These are phyloP conservation scores for Catocala nupta DNA, from an alignment of 2,888 invertebrate species.

Conservation along the genomic window DNA sequence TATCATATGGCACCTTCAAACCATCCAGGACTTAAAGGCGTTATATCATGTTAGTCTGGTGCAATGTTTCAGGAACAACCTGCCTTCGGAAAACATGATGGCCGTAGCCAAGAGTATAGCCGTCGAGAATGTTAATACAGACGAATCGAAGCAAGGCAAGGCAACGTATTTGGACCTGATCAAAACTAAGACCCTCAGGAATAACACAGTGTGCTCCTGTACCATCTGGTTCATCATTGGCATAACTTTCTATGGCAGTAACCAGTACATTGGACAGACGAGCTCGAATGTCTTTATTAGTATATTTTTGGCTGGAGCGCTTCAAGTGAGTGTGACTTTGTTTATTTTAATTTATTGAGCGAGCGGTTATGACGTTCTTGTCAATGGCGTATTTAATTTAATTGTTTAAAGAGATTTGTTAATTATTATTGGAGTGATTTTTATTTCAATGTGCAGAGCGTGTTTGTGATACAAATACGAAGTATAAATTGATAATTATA, in stretches of 20 bases:
- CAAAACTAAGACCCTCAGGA: conserved; percentile 86
- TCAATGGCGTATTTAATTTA: no score
- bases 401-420: no score
- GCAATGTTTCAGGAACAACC: conserved; percentile 69
- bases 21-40: no score
- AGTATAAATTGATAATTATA: no score
- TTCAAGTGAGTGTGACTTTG: conserved; percentile 67
- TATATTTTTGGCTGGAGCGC: conserved; percentile 87
- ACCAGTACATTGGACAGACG: conserved; percentile 91
- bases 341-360: background rate
- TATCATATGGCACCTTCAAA: no score
- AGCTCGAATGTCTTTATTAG: conserved; percentile 93
- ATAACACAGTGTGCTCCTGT: conserved; percentile 89
- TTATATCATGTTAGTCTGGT: background rate
- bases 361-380: no score
- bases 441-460: no score
- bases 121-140: conserved; percentile 74
- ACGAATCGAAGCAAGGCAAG: conserved; percentile 53
- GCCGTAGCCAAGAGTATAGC: conserved; percentile 55
- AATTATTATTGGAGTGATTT: no score
- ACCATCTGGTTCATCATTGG: conserved; percentile 92
- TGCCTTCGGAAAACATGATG: conserved; percentile 71
- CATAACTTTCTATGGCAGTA: conserved; percentile 93
- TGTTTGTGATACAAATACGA: no score
- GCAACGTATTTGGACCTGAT: conserved; percentile 88